phyloP scores from a whole-genome alignment of 2,888 invertebrate genomes.

The Zele albiditarsus region DNA sequence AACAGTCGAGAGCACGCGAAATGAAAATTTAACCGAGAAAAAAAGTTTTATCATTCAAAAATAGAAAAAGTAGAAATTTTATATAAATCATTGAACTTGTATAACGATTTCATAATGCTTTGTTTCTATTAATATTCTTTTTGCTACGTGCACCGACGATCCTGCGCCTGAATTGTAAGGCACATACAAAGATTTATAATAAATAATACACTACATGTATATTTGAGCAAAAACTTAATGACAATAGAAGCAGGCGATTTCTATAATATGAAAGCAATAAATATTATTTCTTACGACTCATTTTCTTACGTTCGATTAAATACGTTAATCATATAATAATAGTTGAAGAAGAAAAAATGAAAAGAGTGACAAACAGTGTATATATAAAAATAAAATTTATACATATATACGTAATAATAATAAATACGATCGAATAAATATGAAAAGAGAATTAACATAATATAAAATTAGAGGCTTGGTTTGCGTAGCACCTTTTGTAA shows the following conservation, averaged over 20 bases:
- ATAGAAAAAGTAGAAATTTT: neutral
- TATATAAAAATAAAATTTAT: conserved; percentile 1
- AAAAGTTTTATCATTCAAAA: conserved; percentile 16
- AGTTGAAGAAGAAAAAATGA: neutral
- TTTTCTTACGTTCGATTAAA: conserved; percentile 39
- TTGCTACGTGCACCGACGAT: conserved; percentile 16
- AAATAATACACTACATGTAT: neutral
- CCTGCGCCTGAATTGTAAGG: neutral
- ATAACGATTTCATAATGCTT: neutral
- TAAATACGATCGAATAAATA: conserved; percentile 14
- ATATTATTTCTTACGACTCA: conserved; percentile 41
- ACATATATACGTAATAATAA: neutral
- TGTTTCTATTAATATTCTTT: neutral
- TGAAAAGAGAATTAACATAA: conserved; percentile 13
- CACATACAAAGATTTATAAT: neutral
- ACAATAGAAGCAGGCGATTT: conserved; percentile 27
- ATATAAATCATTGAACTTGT: conserved; percentile 13
- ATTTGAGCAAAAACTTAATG: neutral
- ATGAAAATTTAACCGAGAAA: conserved; percentile 9
- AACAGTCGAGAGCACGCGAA: conserved; percentile 35
- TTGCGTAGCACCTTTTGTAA: conserved; percentile 61
- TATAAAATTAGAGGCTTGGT: conserved; percentile 43
- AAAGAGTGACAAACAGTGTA: neutral
- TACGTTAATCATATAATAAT: conserved; percentile 25
- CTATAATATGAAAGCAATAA: conserved; percentile 1